Percentiles rank a stretch among this genome's conserved stretches.
These are phyloP conservation scores for Platerodrilus igneus DNA, from an alignment of 2,888 invertebrate genomes.

Conservation along the genomic window DNA sequence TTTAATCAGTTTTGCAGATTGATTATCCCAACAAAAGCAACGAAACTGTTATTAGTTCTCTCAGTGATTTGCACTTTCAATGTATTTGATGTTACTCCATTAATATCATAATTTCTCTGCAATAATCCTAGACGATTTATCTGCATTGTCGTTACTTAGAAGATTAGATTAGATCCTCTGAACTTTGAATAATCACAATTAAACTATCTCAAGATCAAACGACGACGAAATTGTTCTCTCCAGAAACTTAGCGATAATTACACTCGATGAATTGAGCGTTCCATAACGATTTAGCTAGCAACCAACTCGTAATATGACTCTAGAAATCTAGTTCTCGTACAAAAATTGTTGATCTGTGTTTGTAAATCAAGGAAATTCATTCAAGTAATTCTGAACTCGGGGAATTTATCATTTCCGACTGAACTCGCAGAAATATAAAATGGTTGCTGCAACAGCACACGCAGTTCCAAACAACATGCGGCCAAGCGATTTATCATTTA, in stretches of 20 bases:
- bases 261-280: constrained; percentile 13
- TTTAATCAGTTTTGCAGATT: constrained; percentile 11
- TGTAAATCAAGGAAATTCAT: constrained; percentile 2
- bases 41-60: neutral
- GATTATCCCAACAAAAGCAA: constrained; percentile 5
- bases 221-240: constrained; percentile 33
- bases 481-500: constrained; percentile 47
- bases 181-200: constrained; percentile 33
- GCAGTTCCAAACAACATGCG: constrained; percentile 44
- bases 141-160: constrained; percentile 19
- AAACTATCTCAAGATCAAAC: constrained; percentile 34
- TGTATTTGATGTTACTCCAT: constrained; percentile 10
- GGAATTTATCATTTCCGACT: constrained; percentile 19
- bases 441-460: constrained; percentile 37
- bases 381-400: constrained; percentile 18
- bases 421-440: constrained; percentile 37
- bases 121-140: constrained; percentile 10
- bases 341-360: constrained; percentile 8
- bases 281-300: constrained; percentile 13
- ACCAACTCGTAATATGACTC: constrained; percentile 3
- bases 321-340: too few species aligned
- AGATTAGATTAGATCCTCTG: constrained; percentile 28
- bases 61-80: constrained; percentile 5
- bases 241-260: constrained; percentile 33
- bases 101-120: constrained; percentile 5